phyloP scores from a whole-genome alignment of 2,888 invertebrate genomes.

The Meteorus colon region DNA sequence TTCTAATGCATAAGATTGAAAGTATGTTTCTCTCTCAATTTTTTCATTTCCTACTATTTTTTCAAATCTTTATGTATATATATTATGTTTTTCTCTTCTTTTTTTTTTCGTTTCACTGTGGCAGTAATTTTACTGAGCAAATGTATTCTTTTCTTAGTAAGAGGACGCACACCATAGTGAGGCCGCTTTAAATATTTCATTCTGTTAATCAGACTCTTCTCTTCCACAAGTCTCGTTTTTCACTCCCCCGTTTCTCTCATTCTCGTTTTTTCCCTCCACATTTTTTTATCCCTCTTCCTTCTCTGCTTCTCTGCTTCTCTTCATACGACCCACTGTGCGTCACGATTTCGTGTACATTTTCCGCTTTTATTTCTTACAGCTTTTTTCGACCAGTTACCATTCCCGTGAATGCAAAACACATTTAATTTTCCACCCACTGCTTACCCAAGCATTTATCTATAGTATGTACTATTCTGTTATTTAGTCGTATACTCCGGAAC shows the following conservation, averaged over 20 bases:
- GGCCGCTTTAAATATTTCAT: constrained; percentile 51
- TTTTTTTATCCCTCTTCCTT: not conserved
- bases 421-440: constrained; percentile 30
- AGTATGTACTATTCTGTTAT: constrained; percentile 10
- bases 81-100: constrained; percentile 1
- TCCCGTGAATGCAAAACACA: constrained; percentile 34
- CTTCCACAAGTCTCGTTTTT: constrained; percentile 31
- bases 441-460: constrained; percentile 6
- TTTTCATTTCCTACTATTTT: not conserved
- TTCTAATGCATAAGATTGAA: constrained; percentile 36
- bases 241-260: constrained; percentile 16
- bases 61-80: not conserved
- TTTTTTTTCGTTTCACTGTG: constrained; percentile 2
- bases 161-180: constrained; percentile 26
- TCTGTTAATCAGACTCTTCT: constrained; percentile 51
- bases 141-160: constrained; percentile 33
- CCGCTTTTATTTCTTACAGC: constrained; percentile 19
- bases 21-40: constrained; percentile 1
- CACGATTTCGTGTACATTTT: constrained; percentile 14
- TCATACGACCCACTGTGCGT: not conserved
- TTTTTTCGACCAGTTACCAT: constrained; percentile 26
- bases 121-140: constrained; percentile 27
- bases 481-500: not conserved
- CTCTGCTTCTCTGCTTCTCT: not conserved
- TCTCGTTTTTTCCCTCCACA: not conserved